Conservation (phyloP, 2,113 vertebrate species). For the Chaetura pelagica region DNA sequence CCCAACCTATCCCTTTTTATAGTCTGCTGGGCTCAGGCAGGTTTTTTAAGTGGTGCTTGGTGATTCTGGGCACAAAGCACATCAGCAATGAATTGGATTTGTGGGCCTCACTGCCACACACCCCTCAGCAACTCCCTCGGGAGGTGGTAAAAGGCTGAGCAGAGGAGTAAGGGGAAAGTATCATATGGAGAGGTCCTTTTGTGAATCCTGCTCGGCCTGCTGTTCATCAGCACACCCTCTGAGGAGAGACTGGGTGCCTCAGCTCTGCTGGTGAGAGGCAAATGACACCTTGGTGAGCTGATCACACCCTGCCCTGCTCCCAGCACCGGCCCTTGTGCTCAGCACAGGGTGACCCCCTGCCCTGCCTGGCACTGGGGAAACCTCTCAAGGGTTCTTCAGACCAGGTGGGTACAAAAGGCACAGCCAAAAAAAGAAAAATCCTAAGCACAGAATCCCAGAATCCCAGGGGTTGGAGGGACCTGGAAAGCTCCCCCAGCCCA, state of each 20-base stretch:
- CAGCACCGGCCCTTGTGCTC: constrained; percentile 6
- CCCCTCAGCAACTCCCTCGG: constrained; percentile 30
- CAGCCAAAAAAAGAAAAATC: neutral
- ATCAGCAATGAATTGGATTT: constrained; percentile 43
- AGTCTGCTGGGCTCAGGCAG: neutral
- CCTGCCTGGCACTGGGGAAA: constrained; percentile 51
- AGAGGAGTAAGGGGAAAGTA: constrained; percentile 24
- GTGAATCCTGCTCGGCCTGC: constrained; percentile 26
- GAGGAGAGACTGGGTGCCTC: constrained; percentile 19
- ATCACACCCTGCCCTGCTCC: constrained; percentile 14
- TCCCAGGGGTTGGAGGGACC: too few relatives aligned
- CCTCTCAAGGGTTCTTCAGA: constrained; percentile 29
- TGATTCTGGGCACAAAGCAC: constrained; percentile 34
- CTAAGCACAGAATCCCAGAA: constrained; percentile 3
- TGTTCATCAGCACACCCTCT: constrained; percentile 47
- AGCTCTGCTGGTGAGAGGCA: constrained; percentile 35
- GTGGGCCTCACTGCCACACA: constrained; percentile 39
- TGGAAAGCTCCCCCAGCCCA: too few relatives aligned
- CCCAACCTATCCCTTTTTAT: neutral
- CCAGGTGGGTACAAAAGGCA: constrained; percentile 33
- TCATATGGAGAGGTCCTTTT: constrained; percentile 20
- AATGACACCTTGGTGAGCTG: constrained; percentile 58
- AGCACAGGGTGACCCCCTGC: neutral
- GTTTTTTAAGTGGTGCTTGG: neutral
- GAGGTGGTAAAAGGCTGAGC: constrained; percentile 29